Base-by-base conservation (phyloP, 2,113 vertebrate genomes). In the Triplophysa dalaica region DNA sequence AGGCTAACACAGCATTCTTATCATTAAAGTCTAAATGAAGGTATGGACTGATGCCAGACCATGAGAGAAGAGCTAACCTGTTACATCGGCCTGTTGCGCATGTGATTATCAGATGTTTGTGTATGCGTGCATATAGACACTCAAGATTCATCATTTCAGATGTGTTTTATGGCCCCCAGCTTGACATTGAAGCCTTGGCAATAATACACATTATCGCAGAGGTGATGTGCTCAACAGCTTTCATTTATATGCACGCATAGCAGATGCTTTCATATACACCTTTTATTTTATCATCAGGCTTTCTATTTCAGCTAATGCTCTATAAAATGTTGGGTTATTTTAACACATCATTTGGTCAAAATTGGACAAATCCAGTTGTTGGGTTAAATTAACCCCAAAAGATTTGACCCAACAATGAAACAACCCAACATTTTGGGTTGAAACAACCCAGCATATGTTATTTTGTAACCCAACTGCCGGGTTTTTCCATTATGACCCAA, bases 11-110 rank as follows among this genome's bases (percentile, higher is more conserved):
- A n/a, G 62, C 54, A 63, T 13, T 66, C 26, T 22, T 56, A n/a
- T 84, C 75, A 80, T 85, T 78, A 80, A 83, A 54, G 68, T 56
- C 24, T 60, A 77, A 83, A 82, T 82, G 73, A 83, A 75, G 68
- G 26, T 33, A 33, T 60, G 58, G 38, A 73, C 26, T 29, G 62
- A 43, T 77, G 79, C 75, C 79, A 87, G 68, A 61, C 45, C 50
- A 80, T 80, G 72, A 29, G 41, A 60, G 21, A 60, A 78, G 52
- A 22, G 50, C 45, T 70, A 62, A 69, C 45, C 45, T 52, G 16
- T 16, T 41, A 11, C 24, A 70, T 80, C 54, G 52, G 54, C 58
- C 66, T 70, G 60, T 70, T 61, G 41, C 7, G 17, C 24, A 77
- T 80, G 5, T 67, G 22, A 67, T 29, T 48, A 79, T 58, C 61